Evolutionary conservation across 1,140 invertebrate genomes (phyloP), one percentile per base, ranked within the genome.

Genomic region (Oreohelix idahoensis): DNA sequence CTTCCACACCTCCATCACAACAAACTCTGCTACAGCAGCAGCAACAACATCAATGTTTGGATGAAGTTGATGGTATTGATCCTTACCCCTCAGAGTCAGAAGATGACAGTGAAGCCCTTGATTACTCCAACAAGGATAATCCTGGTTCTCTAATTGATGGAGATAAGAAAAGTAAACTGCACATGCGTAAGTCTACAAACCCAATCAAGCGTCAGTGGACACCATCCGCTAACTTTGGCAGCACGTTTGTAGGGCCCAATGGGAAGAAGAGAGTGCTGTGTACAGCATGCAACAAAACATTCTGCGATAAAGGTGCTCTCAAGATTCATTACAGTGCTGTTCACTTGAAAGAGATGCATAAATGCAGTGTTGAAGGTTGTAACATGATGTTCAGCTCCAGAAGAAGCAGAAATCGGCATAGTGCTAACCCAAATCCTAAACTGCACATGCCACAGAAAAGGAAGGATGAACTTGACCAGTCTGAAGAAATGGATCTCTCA

Each of bases 311-410:
- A 94, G 92, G 92, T 66, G 99, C 99, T 0, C 94, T 99, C 0
- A 99, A 99, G 93, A 99, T 99, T 36, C 99, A 99, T 91, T 99
- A 99, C 91, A 99, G 98, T 71, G 98, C 99, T 0, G 99, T 99
- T 11, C 99, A 99, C 93, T 92, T 99, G 81, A 95, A 92, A 32
- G 99, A 99, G 94, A 99, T 99, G 98, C 98, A 99, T 92, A 98
- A 98, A 92, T 99, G 98, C 91, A 99, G 98, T 0, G 97, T 99
- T 0, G 96, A 98, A 89, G 98, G 98, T 0, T 99, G 98, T 93
- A 99, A 97, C 91, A 99, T 99, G 97, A 98, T 99, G 97, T 99
- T 99, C 91, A 99, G 97, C 92, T 99, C 97, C 23, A 94, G 98
- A 85, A 94, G 98, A 83, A 98, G 97, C 35, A 94, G 98, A 42